Base-by-base conservation (phyloP, 2,888 invertebrate genomes). In the Pseudococcus longispinus region DNA sequence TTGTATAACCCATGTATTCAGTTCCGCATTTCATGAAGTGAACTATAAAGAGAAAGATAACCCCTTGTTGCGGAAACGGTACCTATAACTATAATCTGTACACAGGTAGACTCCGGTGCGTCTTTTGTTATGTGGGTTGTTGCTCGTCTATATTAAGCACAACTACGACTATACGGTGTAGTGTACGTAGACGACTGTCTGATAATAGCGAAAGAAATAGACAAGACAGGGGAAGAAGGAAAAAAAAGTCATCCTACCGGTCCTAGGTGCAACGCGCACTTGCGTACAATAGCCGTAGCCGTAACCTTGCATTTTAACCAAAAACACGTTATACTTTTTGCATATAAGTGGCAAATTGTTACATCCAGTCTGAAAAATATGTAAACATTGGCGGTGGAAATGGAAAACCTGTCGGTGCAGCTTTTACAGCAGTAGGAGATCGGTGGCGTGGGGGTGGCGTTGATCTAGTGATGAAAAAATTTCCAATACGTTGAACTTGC, bases 301-400 rank as follows among this genome's bases (percentile, higher is more conserved):
- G 42, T 80, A 80, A 80, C 77, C 77, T 80, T 80, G 77, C 42
- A 29, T 42, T 42, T 80, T 80, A 37, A 80, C 77, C 77, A 42
- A 80, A 80, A 80, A 80, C 77, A 80, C 77, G 77, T 80, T 80
- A 80, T 42, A 80, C 37, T 80, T 80, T 80, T 80, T 42, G 77
- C 77, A 42, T 80, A 42, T 37, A 42, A 80, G 77, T 42, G 77
- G 77, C 77, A 80, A 80, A 80, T 80, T 80, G 77, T 80, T 80
- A 80, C 77, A 80, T 80, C 77, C 42, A 80, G 77, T 80, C 77
- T 80, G 77, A 42, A 80, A 60, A 23, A 23, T 23, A 60, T 80
- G 20, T 80, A 80, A 80, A 80, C 77, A 80, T 42, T 80, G 74
- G 77, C 20, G 77, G 11, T 15, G 74, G 32, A 29, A 32, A 32